Evolutionary conservation across 2,113 vertebrate genomes (phyloP).

Genomic region (Verasper variegatus): DNA sequence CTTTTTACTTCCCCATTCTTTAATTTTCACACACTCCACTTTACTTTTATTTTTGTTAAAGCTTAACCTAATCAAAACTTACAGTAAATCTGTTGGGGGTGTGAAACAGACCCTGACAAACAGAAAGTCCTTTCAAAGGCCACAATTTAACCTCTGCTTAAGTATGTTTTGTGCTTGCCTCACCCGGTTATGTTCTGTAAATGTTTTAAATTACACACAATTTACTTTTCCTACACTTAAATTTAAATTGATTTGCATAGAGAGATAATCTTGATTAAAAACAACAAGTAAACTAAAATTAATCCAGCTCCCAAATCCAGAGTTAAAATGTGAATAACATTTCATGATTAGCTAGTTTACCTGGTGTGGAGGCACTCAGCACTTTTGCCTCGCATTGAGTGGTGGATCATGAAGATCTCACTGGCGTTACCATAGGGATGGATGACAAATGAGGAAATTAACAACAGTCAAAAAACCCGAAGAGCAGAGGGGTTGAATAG

Average conservation of each 20-base stretch:
- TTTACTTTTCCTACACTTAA: too few species aligned
- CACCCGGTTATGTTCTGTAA: background rate
- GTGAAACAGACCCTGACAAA: background rate
- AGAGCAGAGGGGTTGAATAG: conserved; percentile 71
- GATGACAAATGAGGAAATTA: conserved; percentile 89
- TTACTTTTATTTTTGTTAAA: too few species aligned
- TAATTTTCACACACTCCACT: background rate
- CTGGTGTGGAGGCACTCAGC: conserved; percentile 97
- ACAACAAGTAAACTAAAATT: background rate
- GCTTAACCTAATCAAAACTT: background rate
- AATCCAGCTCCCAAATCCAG: conserved; percentile 1
- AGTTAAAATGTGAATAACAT: conserved; percentile 27
- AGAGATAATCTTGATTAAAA: conserved; percentile 3
- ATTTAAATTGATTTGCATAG: background rate
- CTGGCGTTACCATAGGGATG: conserved; percentile 95
- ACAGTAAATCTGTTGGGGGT: background rate
- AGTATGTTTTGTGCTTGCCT: background rate
- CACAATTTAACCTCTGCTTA: background rate
- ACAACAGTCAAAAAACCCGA: conserved; percentile 81
- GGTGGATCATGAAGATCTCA: conserved; percentile 98
- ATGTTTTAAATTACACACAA: too few species aligned
- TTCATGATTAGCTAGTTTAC: conserved; percentile 84
- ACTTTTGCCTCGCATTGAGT: conserved; percentile 97
- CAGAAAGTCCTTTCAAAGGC: background rate
- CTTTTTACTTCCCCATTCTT: background rate